Percentiles rank a stretch among this genome's conserved stretches.
Evolutionary conservation across 1,140 invertebrate species (phyloP).

Genomic region (Leptopilina clavipes): DNA sequence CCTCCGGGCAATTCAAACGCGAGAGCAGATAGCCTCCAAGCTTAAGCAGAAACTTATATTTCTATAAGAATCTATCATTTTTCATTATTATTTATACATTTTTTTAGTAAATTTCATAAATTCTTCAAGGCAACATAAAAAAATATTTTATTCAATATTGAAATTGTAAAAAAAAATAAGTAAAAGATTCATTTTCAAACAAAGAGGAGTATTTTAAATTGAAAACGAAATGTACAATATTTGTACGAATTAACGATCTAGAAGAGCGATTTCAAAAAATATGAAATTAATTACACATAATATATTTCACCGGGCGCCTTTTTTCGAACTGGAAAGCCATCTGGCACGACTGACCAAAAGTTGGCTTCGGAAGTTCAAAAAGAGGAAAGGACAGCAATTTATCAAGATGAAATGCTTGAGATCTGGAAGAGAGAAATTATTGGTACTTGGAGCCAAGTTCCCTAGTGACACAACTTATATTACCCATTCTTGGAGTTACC

Average conservation of each 20-base stretch:
- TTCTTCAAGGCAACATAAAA: no score
- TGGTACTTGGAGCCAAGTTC: conserved; percentile 33
- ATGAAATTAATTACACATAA: no score
- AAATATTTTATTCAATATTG: no score
- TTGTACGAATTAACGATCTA: no score
- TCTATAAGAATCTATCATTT: no score
- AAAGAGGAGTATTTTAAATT: no score
- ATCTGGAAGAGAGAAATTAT: conserved; percentile 27
- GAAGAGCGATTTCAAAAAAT: no score
- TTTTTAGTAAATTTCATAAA: no score
- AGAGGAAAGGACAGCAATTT: conserved; percentile 18
- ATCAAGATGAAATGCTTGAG: conserved; percentile 26
- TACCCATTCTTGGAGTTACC: not conserved
- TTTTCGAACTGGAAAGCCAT: not conserved
- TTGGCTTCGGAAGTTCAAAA: conserved; percentile 23
- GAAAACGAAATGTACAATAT: no score
- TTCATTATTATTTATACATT: no score
- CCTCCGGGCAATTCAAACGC: conserved; percentile 2
- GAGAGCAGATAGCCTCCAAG: conserved; percentile 10
- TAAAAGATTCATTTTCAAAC: no score
- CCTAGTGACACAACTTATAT: conserved; percentile 31
- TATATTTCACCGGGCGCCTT: not conserved
- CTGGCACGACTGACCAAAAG: conserved; percentile 1
- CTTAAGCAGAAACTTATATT: not conserved
- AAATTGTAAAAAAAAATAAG: no score